Conservation (phyloP, 2,797 vertebrate species). For the Etheostoma perlongum region DNA sequence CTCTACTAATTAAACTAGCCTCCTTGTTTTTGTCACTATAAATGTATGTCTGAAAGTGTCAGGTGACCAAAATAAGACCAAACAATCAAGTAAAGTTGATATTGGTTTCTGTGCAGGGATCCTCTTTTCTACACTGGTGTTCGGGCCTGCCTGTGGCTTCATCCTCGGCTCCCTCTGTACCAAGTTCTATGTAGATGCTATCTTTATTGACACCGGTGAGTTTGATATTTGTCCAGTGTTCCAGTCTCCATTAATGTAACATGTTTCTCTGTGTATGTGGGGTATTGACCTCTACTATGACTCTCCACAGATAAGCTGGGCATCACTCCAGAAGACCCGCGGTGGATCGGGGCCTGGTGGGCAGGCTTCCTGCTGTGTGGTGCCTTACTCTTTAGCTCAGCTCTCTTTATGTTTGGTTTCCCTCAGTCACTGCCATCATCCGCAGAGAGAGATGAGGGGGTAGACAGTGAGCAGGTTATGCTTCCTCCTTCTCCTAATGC, state of each 20-base stretch:
- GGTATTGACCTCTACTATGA: constrained; percentile 14
- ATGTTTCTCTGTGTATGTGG: not conserved
- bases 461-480: constrained; percentile 95
- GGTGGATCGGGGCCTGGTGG: constrained; percentile 99
- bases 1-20: not conserved
- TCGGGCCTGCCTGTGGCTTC: constrained; percentile 98
- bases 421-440: constrained; percentile 91
- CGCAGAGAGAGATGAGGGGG: constrained; percentile 75
- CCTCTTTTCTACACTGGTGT: constrained; percentile 97
- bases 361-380: constrained; percentile 97
- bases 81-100: not conserved
- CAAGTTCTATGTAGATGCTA: constrained; percentile 97
- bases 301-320: constrained; percentile 86
- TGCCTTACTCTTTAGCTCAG: constrained; percentile 97
- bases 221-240: constrained; percentile 6
- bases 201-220: constrained; percentile 97
- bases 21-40: not conserved
- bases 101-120: constrained; percentile 87
- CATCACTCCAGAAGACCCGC: constrained; percentile 95
- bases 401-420: constrained; percentile 97
- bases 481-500: constrained; percentile 84
- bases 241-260: not conserved
- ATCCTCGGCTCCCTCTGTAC: constrained; percentile 99
- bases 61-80: not conserved
- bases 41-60: not conserved